Percentiles rank a stretch among this genome's conserved stretches.
Conservation (phyloP, 35 echinoderm and acorn worm species). For the Ophiothrix spiculata region DNA sequence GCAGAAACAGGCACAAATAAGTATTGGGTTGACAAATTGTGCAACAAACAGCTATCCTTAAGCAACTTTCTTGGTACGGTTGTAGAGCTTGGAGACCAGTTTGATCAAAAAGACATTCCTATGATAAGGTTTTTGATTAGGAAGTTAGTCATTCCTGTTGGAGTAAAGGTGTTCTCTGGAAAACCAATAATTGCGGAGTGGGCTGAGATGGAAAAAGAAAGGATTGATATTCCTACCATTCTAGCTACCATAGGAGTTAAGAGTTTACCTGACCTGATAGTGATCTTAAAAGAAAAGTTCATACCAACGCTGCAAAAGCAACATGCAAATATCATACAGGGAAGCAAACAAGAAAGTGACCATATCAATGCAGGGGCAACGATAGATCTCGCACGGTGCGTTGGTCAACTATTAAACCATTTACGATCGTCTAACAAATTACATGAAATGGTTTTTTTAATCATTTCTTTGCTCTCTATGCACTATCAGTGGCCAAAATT, state of each 20-base stretch:
- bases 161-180: background rate
- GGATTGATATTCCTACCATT: background rate
- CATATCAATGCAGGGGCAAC: background rate
- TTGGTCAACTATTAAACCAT: constrained; percentile 1
- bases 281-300: background rate
- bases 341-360: background rate
- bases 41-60: background rate
- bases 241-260: background rate
- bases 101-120: background rate
- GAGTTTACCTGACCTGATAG: background rate
- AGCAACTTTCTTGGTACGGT: constrained; percentile 9
- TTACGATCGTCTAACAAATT: background rate
- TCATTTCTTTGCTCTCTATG: background rate
- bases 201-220: background rate
- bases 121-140: background rate
- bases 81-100: background rate
- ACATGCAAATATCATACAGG: constrained; percentile 7
- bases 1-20: background rate
- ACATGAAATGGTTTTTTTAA: constrained; percentile 16
- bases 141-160: background rate
- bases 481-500: constrained; percentile 24
- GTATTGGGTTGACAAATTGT: constrained; percentile 18
- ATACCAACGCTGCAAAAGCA: background rate
- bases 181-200: background rate
- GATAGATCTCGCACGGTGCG: background rate